Evolutionary conservation across 2,888 invertebrate species (phyloP).

Genomic region (Protophormia terraenovae): DNA sequence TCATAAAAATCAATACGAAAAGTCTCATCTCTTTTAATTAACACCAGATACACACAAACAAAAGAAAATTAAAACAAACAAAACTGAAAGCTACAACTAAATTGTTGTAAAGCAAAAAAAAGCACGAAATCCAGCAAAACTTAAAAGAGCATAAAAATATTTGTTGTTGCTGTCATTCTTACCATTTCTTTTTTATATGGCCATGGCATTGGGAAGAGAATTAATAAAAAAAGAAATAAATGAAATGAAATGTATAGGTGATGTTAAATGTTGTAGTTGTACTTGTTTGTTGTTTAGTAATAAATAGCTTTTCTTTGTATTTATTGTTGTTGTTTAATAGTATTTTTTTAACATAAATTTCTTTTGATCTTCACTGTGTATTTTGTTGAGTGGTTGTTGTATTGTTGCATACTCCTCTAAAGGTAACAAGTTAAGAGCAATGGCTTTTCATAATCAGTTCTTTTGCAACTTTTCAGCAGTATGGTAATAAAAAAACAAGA

Average conservation of each 20-base stretch:
- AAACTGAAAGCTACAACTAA: neutral
- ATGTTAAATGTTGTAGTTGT: constrained; percentile 24
- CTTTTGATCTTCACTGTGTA: constrained; percentile 24
- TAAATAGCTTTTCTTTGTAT: neutral
- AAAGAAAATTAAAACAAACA: constrained; percentile 35
- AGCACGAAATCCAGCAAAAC: constrained; percentile 2
- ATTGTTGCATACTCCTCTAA: constrained; percentile 3
- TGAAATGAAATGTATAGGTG: constrained; percentile 15
- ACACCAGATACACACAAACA: neutral
- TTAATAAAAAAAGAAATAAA: constrained; percentile 15
- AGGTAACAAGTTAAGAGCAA: constrained; percentile 64
- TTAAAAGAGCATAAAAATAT: constrained; percentile 40
- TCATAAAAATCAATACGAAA: neutral
- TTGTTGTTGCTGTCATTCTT: neutral
- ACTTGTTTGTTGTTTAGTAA: constrained; percentile 4
- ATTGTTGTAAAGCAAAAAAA: neutral
- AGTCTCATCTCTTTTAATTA: neutral
- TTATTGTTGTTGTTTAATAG: constrained; percentile 13
- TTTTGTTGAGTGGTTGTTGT: constrained; percentile 20
- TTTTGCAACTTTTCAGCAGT: constrained; percentile 65
- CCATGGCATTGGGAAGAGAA: constrained; percentile 51
- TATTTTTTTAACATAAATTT: constrained; percentile 47
- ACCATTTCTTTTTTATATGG: constrained; percentile 12
- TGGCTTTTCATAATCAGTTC: constrained; percentile 66
- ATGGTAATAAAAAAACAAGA: constrained; percentile 59